Conservation (phyloP, 2,797 vertebrate genomes). For the Xenopus petersii region DNA sequence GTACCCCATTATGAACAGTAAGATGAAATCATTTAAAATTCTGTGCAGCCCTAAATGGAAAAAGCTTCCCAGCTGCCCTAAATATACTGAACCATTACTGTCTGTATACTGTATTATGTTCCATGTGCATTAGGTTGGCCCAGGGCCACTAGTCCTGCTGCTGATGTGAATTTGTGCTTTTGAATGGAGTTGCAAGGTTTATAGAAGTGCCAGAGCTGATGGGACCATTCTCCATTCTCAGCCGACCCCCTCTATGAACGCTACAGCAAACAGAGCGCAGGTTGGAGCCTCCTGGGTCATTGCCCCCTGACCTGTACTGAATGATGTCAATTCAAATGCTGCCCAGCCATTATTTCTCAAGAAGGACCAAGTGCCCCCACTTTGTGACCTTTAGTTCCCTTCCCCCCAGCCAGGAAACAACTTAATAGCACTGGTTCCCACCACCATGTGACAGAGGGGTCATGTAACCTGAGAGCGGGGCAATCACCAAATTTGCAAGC, state of each 20-base stretch:
- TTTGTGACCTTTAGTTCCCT: conserved; percentile 24
- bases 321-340: conserved; percentile 3
- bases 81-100: too few species aligned
- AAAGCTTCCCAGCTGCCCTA: too few species aligned
- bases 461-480: too few species aligned
- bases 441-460: conserved; percentile 2
- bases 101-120: background rate
- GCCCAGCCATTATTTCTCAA: conserved; percentile 19
- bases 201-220: background rate
- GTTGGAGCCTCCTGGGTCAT: background rate
- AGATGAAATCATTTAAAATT: too few species aligned
- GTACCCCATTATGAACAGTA: too few species aligned
- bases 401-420: conserved; percentile 5
- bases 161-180: too few species aligned
- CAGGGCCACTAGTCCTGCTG: too few species aligned
- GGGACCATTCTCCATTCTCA: background rate
- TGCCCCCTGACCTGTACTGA: background rate
- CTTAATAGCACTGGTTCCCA: conserved; percentile 36
- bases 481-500: background rate
- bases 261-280: background rate
- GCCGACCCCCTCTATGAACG: background rate
- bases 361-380: conserved; percentile 9
- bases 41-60: too few species aligned
- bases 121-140: background rate
- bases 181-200: background rate